Base-by-base conservation (phyloP, 2,113 vertebrate species). In the Lipophrys pholis region DNA sequence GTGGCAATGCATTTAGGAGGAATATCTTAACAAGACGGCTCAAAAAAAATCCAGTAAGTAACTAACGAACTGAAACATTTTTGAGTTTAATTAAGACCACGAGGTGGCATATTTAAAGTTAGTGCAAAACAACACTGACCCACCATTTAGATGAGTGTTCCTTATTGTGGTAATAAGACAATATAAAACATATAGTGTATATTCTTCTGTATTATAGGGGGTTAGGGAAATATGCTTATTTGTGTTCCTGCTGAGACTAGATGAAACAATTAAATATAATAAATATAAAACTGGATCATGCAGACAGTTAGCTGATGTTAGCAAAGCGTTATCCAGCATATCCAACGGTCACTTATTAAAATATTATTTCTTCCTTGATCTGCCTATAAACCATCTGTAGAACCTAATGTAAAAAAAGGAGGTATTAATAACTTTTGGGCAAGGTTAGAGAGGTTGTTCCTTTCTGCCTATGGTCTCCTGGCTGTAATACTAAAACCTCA, bases 21-120 rank as follows among this genome's bases (percentile, higher is more conserved):
- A 69, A 12, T 71, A 49, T 48, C 43, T 11, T 16, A 78, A 59
- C 48, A 67, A 67, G 36, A 45, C 6, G 11, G 2, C 49, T 69
- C 41, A 8, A 55, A 73, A 82, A 59, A 39, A 11, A 9, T 54
- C 3, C 8, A 43, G 14, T 42, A 30, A 30, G 21, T 30, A 30
- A 30, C 21, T 30, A 35, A 66, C 50, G 36, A 53, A 8, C 3
- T 35, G 30, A 53, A 42, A 15, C 49, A 40, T 39, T 6, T 50
- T 46, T 21, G 12, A 30, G 21, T 30, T 30, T 30, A 30, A 30
- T 30, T 30, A 30, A 30, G 21, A 30, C 21, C 21, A 30, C 4
- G 21, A 30, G 21, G 21, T 30, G 21, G 21, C 21, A 30, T 30
- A 30, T 30, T 30, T 30, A 30, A 30, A 30, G 21, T 30, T 30